Conservation (phyloP, 2,888 invertebrate species). For the Punctoribates punctum region DNA sequence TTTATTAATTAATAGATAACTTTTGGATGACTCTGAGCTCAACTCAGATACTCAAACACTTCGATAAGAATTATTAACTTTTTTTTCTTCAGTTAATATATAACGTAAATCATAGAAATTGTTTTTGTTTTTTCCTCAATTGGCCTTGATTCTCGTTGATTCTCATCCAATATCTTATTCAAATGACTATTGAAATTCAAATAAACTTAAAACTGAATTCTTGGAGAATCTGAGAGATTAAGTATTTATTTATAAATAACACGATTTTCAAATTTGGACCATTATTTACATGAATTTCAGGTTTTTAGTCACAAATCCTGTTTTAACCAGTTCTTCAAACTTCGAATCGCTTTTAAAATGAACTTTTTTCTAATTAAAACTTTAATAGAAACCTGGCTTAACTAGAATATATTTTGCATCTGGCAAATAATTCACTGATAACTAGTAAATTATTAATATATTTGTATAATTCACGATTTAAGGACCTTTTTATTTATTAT, state of each 20-base stretch:
- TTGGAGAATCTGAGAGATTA: too few species aligned
- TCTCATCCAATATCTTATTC: background rate
- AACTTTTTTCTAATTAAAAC: background rate
- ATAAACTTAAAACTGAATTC: too few species aligned
- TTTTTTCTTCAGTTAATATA: background rate
- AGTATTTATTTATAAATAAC: background rate
- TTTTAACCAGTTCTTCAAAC: background rate
- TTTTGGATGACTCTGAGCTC: too few species aligned
- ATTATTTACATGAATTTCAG: background rate
- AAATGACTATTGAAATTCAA: background rate
- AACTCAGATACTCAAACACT: background rate
- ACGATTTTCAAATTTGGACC: background rate
- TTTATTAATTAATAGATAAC: too few species aligned
- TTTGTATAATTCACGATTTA: too few species aligned
- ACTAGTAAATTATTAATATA: too few species aligned
- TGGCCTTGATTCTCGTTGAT: background rate
- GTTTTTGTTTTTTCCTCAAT: background rate
- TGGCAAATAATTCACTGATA: too few species aligned
- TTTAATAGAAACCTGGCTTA: background rate
- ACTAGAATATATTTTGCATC: too few species aligned
- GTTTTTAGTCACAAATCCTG: background rate
- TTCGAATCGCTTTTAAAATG: background rate
- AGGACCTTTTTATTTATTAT: too few species aligned
- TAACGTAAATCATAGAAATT: background rate
- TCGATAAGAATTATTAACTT: background rate